Conservation (phyloP, 37 sponge, comb jelly and placozoan species). For the Mnemiopsis leidyi region DNA sequence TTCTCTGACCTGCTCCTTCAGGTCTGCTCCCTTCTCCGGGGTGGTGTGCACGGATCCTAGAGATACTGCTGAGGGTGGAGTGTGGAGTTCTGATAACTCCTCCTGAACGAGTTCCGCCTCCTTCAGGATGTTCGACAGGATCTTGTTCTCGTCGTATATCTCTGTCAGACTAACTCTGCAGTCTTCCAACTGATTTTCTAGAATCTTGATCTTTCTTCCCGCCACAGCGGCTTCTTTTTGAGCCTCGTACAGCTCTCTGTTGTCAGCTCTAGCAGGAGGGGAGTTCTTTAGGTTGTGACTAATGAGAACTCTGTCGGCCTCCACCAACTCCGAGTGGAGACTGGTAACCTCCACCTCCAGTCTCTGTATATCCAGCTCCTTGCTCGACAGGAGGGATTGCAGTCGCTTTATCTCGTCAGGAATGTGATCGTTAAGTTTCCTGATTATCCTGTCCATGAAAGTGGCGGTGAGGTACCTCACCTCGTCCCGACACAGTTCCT, state of each 20-base stretch:
- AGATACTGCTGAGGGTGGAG: conserved; percentile 18
- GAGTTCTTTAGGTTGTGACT: conserved; percentile 53
- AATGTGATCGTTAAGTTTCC: conserved; percentile 33
- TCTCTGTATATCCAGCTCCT: conserved; percentile 60
- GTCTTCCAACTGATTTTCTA: conserved; percentile 55
- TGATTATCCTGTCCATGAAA: conserved; percentile 51
- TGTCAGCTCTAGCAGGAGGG: not conserved
- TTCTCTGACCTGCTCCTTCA: not conserved
- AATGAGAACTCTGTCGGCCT: conserved; percentile 23
- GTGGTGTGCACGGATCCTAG: not conserved
- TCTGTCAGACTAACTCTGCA: not conserved
- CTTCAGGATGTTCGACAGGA: conserved; percentile 1
- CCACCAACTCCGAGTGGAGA: conserved; percentile 22
- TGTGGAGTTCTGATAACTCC: conserved; percentile 24
- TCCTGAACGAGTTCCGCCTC: conserved; percentile 25
- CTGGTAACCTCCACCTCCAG: conserved; percentile 38
- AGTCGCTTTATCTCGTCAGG: conserved; percentile 48
- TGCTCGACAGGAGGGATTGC: conserved; percentile 25
- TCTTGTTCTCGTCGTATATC: conserved; percentile 42
- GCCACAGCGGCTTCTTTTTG: conserved; percentile 10
- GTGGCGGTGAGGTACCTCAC: conserved; percentile 30
- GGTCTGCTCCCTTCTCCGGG: conserved; percentile 38
- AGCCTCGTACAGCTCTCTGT: conserved; percentile 35
- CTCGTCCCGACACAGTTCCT: conserved; percentile 10
- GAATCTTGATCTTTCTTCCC: conserved; percentile 6